phyloP scores from a whole-genome alignment of 2,888 invertebrate species.

The Doris montereyensis region DNA sequence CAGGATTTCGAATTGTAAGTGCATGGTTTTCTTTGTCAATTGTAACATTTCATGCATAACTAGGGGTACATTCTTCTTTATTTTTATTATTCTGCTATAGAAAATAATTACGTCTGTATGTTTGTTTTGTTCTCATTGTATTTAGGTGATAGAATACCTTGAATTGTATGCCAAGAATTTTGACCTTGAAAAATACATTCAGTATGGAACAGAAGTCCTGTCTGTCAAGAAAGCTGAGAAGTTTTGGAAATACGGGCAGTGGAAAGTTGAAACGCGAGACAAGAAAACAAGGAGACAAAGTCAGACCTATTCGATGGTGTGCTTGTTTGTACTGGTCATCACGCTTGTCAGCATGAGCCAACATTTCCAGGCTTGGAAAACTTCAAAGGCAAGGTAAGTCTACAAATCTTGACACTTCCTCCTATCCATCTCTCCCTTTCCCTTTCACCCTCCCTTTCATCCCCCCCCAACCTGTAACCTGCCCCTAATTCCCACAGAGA shows the following conservation, averaged over 20 bases:
- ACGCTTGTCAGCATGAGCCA: constrained; percentile 12
- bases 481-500: no score
- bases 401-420: not conserved
- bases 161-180: constrained; percentile 67
- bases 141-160: no score
- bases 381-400: not conserved
- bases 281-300: not conserved
- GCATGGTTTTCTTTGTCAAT: no score
- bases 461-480: no score
- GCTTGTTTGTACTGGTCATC: constrained; percentile 25
- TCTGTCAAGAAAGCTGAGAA: constrained; percentile 45
- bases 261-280: constrained; percentile 47
- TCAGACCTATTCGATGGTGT: constrained; percentile 6
- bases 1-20: no score
- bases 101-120: no score
- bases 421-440: no score
- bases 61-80: no score
- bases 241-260: constrained; percentile 57
- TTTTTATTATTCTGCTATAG: no score
- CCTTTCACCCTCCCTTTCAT: no score
- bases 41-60: no score
- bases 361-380: not conserved
- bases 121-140: no score
- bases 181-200: constrained; percentile 59
- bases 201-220: constrained; percentile 61